Base-by-base conservation (phyloP, 2,888 invertebrate species). In the Acanthosepion esculentum region DNA sequence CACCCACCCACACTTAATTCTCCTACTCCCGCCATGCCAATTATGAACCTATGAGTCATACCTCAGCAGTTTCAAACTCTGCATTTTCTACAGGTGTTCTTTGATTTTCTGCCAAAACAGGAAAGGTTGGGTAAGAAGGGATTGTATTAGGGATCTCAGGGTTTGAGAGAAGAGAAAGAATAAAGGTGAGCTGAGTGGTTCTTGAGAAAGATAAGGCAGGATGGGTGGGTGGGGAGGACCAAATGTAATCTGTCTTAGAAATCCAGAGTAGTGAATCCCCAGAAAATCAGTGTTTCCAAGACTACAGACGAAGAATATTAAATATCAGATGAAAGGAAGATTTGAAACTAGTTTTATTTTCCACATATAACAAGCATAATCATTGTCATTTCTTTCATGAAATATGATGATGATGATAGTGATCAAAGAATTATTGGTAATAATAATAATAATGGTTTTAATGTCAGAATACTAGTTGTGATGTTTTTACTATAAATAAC, bases 81-180 rank as follows among this genome's bases (percentile, higher is more conserved):
- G 78, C 78, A 78, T 78, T 78, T 78, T 78, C 78, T 78, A 78
- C 78, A 78, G 78, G 78, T 78, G 78, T 78, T 33, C 78, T 78
- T 78, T 78, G 78, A 78, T 78, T 78, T 78, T 78, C 33, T 78
- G 78, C 78, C 78, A 78, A 78, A 78, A 78, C 78, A 78, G 78
- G 78, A 78, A 78, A 78, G 78, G 78, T 78, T 78, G 78, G 78
- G 78, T 15, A 78, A 78, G 78, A 78, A 78, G 78, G n/a, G n/a
- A 15, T 33, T 78, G n/a, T 33, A 15, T 78, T 78, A 78, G 78
- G 78, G 78, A 33, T 78, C 78, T 78, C 8, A 26, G 64, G 26
- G 23, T 78, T 33, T 15, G n/a, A 12, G n/a, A 10, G n/a, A 10
- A n/a, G 10, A n/a, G n/a, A 33, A 59, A 0, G 20, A 59, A 23